Conservation (phyloP, 2,888 invertebrate genomes). For the Tanypteryx hageni region DNA sequence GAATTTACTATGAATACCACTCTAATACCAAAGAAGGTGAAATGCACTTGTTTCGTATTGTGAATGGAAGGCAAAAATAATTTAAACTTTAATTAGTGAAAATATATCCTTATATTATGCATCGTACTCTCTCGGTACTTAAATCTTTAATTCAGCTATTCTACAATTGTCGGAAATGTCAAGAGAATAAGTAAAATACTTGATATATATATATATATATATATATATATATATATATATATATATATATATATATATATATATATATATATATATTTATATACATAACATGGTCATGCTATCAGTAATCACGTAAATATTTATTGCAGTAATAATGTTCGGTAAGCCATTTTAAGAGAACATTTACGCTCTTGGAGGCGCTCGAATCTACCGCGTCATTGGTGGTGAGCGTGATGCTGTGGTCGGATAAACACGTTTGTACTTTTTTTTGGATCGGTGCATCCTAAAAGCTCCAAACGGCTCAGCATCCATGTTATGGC, state of each 20-base stretch:
- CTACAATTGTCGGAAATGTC: background rate
- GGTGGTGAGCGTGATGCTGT: background rate
- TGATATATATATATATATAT: background rate
- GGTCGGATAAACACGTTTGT: background rate
- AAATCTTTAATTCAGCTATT: background rate
- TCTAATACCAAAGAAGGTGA: too few relatives aligned
- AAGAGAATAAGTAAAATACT: background rate
- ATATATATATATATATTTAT: background rate
- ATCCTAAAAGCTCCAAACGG: background rate
- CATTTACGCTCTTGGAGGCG: background rate
- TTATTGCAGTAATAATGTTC: too few relatives aligned
- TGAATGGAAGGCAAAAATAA: constrained; percentile 36
- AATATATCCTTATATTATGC: too few relatives aligned
- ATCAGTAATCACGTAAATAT: background rate
- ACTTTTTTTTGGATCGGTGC: background rate
- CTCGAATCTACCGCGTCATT: background rate
- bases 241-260: background rate
- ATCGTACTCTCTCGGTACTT: too few relatives aligned
- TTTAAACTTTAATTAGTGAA: too few relatives aligned
- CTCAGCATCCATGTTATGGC: background rate
- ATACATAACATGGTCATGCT: background rate
- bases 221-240: background rate
- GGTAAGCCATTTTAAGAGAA: too few relatives aligned
- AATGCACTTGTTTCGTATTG: background rate
- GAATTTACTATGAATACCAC: too few relatives aligned